Evolutionary conservation across 2,797 vertebrate genomes (phyloP), one percentile per base, ranked within the genome.

Genomic region (Xenopus petersii): DNA sequence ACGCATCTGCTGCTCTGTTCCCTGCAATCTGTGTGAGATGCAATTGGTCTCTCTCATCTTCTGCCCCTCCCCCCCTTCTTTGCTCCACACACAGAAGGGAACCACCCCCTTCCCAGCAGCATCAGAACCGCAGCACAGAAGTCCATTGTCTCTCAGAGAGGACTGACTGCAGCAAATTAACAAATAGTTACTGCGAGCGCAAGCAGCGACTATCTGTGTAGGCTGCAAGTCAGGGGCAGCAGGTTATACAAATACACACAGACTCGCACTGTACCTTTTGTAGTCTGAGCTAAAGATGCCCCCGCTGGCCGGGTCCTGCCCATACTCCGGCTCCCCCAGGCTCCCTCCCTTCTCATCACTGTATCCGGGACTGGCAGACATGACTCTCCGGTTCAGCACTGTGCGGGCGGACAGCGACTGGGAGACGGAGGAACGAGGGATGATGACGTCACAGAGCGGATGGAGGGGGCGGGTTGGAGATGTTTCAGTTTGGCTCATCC

Each of bases 221-320:
- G 30, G 26, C 30, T 36, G 12, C 26, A 30, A 15, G 30, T 24
- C 54, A 49, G 26, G 26, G 26, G 21, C 30, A 0, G 67, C 9
- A 54, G 11, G 3, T 56, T 10, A 6, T 42, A 9, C 36, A 42
- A 42, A 42, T 8, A 26, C 51, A 56, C 47, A 12, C 36, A 30
- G 26, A 30, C 26, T 30, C 26, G 26, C 26, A 42, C 36, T 6
- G 42, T 75, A 98, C 96, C 96, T 93, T 89, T 98, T 99, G 87
- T 98, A 99, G 90, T 99, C 96, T 73, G 95, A 94, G 83, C 96
- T 96, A 91, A 99, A 99, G 82, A 98, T 98, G 82, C 96, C 96
- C 24, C 97, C 96, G 87, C 96, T 98, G 75, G 95, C 97, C n/a
- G 96, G 97, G 86, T 98, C 96, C 91, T 99, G 96, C 15, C 96